Evolutionary conservation across 1,140 invertebrate genomes (phyloP).

Genomic region (Hormaphis cornu): DNA sequence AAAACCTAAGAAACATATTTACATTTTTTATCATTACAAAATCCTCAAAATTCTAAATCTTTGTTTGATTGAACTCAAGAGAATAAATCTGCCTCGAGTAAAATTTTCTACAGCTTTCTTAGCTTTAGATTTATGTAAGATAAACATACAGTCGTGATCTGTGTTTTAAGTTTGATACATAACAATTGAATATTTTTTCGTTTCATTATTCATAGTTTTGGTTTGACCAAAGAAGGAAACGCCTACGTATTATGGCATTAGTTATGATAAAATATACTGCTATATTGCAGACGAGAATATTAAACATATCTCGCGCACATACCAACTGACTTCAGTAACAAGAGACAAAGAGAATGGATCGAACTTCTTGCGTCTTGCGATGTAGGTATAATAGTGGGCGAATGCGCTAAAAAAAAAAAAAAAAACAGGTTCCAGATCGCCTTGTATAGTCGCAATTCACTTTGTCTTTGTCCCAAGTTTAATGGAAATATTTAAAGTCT

Average conservation of each 20-base stretch:
- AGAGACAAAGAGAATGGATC: constrained; percentile 18
- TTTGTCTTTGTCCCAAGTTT: background rate
- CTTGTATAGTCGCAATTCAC: constrained; percentile 16
- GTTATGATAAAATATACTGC: background rate
- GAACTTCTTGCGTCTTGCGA: constrained; percentile 19
- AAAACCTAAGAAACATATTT: no score
- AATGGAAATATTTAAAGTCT: background rate
- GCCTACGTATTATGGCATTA: constrained; percentile 23
- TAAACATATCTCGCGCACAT: background rate
- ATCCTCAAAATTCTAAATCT: no score
- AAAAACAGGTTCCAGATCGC: constrained; percentile 27
- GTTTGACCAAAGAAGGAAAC: background rate
- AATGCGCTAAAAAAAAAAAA: constrained; percentile 12
- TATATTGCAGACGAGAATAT: background rate
- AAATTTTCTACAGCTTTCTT: no score
- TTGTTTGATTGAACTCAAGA: no score
- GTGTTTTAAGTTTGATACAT: background rate
- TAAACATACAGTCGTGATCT: no score
- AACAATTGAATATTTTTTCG: background rate
- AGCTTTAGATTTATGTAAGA: no score
- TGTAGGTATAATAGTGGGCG: constrained; percentile 27
- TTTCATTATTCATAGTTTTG: constrained; percentile 2
- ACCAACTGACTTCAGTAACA: background rate
- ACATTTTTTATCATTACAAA: no score
- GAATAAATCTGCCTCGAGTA: no score